Evolutionary conservation across 37 sponge, comb jelly and placozoan species (phyloP), one percentile per base, ranked within the genome.

Genomic region (Ianthella basta): DNA sequence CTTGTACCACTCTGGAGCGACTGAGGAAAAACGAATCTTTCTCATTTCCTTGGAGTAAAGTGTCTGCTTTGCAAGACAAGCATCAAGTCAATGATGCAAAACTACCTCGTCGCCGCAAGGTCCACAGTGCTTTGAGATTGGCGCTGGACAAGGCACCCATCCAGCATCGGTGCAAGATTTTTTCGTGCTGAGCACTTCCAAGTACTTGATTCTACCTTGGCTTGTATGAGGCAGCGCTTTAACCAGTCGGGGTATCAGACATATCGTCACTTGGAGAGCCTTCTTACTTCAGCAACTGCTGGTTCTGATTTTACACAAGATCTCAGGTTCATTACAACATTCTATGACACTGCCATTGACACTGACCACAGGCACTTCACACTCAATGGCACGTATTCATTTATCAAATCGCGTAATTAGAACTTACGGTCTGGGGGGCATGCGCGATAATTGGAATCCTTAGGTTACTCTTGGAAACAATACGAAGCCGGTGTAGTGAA

Each of bases 331-430:
- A 57, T 57, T 57, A 18, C 59, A 57, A 57, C 59, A 57, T 57
- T 57, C 59, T 57, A 57, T 57, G 59, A 57, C 59, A 57, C 59
- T 57, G 59, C 15, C 59, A 57, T 57, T 57, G 59, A 57, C 18
- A n/a, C n/a, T n/a, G n/a, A n/a, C 59, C 59, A 57, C 59, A 57
- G 59, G 59, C 18, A 57, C 59, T 57, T 57, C 59, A 18, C 59
- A 57, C 59, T 27, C 39, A 85, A 85, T 85, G 79, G 86, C 77
- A 60, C 80, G n/a, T 78, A 60, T 85, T 61, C 80, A 85, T 85
- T 61, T 68, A 53, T 78, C 21, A 36, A 60, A 50, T 78, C 34
- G 41, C 35, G 34, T 23, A 73, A 73, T 27, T 56, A 32, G 74
- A 59, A 72, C 34, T 55, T 84, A 36, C 75, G 85, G 75, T 70